Evolutionary conservation across 2,797 vertebrate genomes (phyloP), one percentile per base, ranked within the genome.

Genomic region (Meriones psammophilus): DNA sequence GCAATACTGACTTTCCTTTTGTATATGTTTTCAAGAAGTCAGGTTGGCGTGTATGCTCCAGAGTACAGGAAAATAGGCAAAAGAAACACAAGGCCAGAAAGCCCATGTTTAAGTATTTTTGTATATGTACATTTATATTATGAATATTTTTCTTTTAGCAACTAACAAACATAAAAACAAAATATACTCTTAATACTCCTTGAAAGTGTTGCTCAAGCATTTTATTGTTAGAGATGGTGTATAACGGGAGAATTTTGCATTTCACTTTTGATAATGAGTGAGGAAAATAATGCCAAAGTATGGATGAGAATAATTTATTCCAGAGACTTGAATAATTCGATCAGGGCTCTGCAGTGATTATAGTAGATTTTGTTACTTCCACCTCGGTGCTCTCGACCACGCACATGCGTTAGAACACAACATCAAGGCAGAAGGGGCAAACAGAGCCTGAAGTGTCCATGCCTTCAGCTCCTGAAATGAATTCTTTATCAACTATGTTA

Each of bases 271-370:
- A 58, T 24, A 78, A 89, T 83, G 39, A 87, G 56, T 28, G 54
- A 24, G 62, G 30, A 58, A 86, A 69, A 94, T 10, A 88, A 88
- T 83, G 56, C 5, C 13, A 26, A 87, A 79, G 30, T 42, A 28
- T 86, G 42, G 10, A 64, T 73, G 33, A 88, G 81, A 94, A 90
- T n/a, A 17, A 69, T 71, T 46, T 71, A 78, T 58, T 88, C 80
- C 9, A 76, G 81, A 56, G 46, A 5, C 28, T 66, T 93, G 30
- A 92, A 56, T n/a, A 90, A 36, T 78, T 36, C 56, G 60, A 71
- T 9, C 4, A 94, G 60, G 20, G 3, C 28, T 78, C 84, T 56
- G 4, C 8, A 71, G 33, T 54, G 50, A 92, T 71, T 14, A 18
- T 60, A 66, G 77, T 91, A 91, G 24, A 74, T 2, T 22, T 92